Percentiles rank a stretch among this genome's conserved stretches.
Evolutionary conservation across 2,888 invertebrate species (phyloP).

Genomic region (Himalopsyche japonica): DNA sequence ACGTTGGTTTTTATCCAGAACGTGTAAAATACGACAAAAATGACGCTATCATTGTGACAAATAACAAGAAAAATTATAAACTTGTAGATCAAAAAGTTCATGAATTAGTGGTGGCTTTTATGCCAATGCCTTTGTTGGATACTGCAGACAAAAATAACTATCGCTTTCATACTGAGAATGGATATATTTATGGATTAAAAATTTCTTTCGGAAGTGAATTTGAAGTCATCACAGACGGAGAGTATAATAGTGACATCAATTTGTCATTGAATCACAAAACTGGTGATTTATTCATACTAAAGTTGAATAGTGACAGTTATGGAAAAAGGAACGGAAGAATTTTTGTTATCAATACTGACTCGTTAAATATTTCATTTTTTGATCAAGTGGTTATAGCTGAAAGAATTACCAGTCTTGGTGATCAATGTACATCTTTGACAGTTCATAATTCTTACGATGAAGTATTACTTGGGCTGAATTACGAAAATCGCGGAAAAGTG

Average conservation of each 20-base stretch:
- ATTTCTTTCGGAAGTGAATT: not conserved
- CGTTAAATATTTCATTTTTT: not conserved
- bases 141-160: not conserved
- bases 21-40: not conserved
- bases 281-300: not conserved
- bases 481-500: not conserved
- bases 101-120: not conserved
- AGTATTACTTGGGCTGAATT: not conserved
- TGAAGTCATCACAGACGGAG: not conserved
- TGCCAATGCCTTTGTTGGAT: not conserved
- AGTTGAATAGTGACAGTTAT: not conserved
- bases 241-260: not conserved
- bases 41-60: not conserved
- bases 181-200: not conserved
- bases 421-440: not conserved
- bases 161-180: not conserved
- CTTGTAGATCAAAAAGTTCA: not conserved
- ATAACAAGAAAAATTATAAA: not conserved
- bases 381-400: not conserved
- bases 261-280: not conserved
- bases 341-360: not conserved
- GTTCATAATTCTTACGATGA: not conserved
- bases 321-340: not conserved
- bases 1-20: not conserved
- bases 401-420: not conserved